phyloP scores from a whole-genome alignment of 1,140 invertebrate genomes.

The Rhyzopertha dominica region DNA sequence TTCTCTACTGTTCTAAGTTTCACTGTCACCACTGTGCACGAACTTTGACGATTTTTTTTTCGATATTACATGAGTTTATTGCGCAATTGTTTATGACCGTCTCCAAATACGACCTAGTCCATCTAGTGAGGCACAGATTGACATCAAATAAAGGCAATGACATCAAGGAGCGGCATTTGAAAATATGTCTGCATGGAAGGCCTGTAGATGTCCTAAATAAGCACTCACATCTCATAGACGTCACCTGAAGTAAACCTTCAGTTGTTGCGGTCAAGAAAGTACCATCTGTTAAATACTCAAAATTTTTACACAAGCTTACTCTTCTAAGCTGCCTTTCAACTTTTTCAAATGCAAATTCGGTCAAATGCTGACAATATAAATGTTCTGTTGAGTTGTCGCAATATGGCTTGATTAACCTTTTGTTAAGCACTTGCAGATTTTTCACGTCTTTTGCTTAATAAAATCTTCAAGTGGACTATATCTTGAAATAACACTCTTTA shows the following conservation, averaged over 20 bases:
- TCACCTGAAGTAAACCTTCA: background rate
- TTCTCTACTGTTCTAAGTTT: too few species aligned
- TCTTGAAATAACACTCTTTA: constrained; percentile 1
- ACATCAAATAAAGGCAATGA: background rate
- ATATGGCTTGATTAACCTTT: background rate
- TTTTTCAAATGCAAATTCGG: constrained; percentile 6
- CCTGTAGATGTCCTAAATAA: too few species aligned
- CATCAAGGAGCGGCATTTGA: too few species aligned
- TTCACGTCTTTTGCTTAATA: constrained; percentile 2
- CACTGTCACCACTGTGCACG: background rate
- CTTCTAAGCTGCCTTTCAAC: background rate
- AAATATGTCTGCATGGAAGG: too few species aligned
- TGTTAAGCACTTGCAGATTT: background rate
- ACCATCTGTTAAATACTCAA: background rate
- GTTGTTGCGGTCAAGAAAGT: background rate
- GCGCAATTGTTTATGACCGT: too few species aligned
- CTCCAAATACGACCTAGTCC: constrained; percentile 4
- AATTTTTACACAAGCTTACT: background rate
- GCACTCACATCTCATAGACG: background rate
- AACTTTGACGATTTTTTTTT: background rate
- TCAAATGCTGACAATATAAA: background rate
- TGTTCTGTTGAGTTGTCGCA: background rate
- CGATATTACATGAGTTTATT: background rate
- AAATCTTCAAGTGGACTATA: constrained; percentile 4
- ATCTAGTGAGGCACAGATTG: background rate